Conservation (phyloP, 1,140 invertebrate genomes). For the Drosophila oshimai region DNA sequence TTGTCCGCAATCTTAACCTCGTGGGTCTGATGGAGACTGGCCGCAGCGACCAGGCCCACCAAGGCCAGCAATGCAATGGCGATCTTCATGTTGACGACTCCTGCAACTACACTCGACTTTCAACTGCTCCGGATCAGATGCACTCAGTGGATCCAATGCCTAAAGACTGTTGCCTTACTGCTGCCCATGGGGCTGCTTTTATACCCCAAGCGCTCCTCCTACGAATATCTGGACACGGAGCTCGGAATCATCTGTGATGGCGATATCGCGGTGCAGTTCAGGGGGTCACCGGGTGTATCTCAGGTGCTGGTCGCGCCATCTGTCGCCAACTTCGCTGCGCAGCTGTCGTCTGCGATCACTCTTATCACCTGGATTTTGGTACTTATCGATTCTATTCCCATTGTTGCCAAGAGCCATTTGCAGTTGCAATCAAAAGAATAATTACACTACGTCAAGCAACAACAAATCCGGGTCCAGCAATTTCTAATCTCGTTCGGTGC, state of each 20-base stretch:
- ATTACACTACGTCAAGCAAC: background rate
- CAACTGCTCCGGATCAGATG: constrained; percentile 70
- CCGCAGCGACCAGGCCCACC: constrained; percentile 55
- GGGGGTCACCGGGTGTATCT: constrained; percentile 1
- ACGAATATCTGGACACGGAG: background rate
- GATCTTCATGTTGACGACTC: constrained; percentile 60
- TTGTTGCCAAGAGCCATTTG: constrained; percentile 30
- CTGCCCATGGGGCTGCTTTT: constrained; percentile 8
- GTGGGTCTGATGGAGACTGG: constrained; percentile 49
- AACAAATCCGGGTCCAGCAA: constrained; percentile 5
- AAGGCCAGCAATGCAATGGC: constrained; percentile 63
- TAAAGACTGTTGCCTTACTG: constrained; percentile 69
- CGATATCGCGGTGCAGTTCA: background rate
- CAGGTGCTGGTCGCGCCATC: constrained; percentile 22
- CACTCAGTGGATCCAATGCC: constrained; percentile 57
- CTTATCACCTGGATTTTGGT: constrained; percentile 17
- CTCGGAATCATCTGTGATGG: background rate
- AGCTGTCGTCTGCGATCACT: constrained; percentile 5
- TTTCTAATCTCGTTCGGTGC: constrained; percentile 11
- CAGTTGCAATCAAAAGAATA: constrained; percentile 4
- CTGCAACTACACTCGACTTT: constrained; percentile 9
- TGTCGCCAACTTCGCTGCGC: constrained; percentile 4
- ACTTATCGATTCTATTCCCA: background rate
- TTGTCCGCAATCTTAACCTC: constrained; percentile 61
- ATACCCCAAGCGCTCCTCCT: constrained; percentile 24